A percentile compares a stretch with the other conserved stretches of the same genome.
Conservation (phyloP, 2,888 invertebrate species). For the Litoditis marina region DNA sequence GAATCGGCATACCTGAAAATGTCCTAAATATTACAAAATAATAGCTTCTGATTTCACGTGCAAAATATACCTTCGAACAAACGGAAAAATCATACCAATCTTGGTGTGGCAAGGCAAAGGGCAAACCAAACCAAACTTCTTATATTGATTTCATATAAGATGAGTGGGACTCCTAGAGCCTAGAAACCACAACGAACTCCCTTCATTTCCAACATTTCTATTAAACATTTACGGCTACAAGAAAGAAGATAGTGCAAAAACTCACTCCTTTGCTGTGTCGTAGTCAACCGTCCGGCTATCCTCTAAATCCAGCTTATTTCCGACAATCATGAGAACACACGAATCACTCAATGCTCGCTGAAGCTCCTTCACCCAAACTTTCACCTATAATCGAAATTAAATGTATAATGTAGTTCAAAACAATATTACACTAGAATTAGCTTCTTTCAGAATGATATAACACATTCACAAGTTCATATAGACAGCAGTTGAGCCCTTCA, state of each 20-base stretch:
- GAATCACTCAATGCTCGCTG: constrained; percentile 87
- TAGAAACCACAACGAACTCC: too few species aligned
- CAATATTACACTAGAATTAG: background rate
- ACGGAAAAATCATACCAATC: too few species aligned
- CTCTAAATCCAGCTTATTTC: constrained; percentile 93
- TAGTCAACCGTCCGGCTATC: constrained; percentile 80
- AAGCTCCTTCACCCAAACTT: constrained; percentile 96
- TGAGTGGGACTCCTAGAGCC: too few species aligned
- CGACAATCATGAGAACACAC: constrained; percentile 70
- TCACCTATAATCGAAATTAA: constrained; percentile 71
- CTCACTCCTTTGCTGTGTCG: constrained; percentile 82
- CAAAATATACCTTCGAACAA: too few species aligned
- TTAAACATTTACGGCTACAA: background rate
- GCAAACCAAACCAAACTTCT: too few species aligned
- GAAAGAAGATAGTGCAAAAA: too few species aligned
- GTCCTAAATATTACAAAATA: too few species aligned
- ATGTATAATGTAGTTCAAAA: background rate
- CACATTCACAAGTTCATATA: background rate
- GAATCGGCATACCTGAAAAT: constrained; percentile 63
- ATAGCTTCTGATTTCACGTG: too few species aligned
- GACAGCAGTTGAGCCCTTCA: too few species aligned
- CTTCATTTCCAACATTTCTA: background rate
- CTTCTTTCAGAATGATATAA: background rate
- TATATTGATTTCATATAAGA: too few species aligned
- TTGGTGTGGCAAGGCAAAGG: too few species aligned